Conservation (phyloP, 1,140 invertebrate species). For the Drosophila erecta region DNA sequence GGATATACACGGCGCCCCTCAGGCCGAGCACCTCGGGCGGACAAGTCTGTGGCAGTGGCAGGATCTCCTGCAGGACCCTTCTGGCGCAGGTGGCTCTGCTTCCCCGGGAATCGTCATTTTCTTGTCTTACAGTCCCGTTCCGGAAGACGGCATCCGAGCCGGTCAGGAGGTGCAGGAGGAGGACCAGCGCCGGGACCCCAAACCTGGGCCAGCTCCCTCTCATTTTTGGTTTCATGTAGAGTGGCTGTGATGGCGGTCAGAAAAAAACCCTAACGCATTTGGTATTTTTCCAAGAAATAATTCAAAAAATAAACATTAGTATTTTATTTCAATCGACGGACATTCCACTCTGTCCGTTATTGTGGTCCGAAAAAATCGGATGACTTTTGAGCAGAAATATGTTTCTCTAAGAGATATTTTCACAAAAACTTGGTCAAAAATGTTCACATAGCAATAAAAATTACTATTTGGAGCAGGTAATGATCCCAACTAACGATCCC, state of each 20-base stretch:
- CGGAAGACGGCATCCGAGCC: neutral
- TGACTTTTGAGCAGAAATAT: too few relatives aligned
- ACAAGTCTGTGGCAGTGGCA: constrained; percentile 37
- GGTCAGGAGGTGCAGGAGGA: constrained; percentile 6
- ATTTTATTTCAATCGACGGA: too few relatives aligned
- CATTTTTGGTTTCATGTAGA: neutral
- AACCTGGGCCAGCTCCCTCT: constrained; percentile 2
- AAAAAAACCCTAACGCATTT: neutral
- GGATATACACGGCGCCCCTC: constrained; percentile 67
- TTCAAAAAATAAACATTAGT: too few relatives aligned
- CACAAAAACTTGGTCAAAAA: too few relatives aligned
- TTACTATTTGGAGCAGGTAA: too few relatives aligned
- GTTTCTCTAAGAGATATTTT: too few relatives aligned
- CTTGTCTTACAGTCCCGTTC: constrained; percentile 6
- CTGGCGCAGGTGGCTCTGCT: constrained; percentile 18
- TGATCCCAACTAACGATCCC: too few relatives aligned
- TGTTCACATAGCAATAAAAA: too few relatives aligned
- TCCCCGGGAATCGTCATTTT: neutral
- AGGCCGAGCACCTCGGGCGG: constrained; percentile 44
- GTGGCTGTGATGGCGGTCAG: neutral
- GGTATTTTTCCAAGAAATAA: neutral
- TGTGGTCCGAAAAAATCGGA: too few relatives aligned
- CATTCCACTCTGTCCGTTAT: too few relatives aligned
- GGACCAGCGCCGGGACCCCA: constrained; percentile 15
- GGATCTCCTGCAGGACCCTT: constrained; percentile 20